Conservation (phyloP, 2,797 vertebrate species). For the Emydoidea blandingii region DNA sequence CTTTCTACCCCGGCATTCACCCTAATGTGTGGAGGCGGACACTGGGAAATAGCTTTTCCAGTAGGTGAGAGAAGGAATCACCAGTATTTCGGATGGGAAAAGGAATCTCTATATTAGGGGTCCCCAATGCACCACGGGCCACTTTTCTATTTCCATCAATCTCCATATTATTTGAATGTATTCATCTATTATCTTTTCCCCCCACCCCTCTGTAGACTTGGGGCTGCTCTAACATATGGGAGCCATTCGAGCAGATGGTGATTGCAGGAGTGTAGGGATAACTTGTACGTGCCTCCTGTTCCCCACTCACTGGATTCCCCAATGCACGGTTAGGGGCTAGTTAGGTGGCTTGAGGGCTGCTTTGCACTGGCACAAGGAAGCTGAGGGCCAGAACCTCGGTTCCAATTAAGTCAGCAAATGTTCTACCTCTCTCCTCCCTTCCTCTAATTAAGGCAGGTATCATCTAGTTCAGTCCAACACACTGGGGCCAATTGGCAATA, state of each 20-base stretch:
- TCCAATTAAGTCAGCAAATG: not conserved
- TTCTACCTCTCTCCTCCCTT: not conserved
- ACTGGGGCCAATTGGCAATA: not conserved
- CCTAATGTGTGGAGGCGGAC: not conserved
- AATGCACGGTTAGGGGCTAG: not conserved
- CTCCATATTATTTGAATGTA: not conserved
- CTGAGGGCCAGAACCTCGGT: not conserved
- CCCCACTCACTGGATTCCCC: not conserved
- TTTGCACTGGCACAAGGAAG: not conserved
- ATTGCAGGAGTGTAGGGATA: not conserved
- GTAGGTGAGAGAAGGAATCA: no score
- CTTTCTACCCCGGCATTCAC: not conserved
- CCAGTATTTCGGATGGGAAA: fast-evolving
- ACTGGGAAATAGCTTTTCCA: not conserved
- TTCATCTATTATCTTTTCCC: not conserved
- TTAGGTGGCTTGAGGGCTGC: not conserved
- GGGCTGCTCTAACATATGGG: not conserved
- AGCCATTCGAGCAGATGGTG: not conserved
- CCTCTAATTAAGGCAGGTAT: not conserved
- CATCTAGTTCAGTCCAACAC: not conserved
- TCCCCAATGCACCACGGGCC: not conserved
- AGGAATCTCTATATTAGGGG: not conserved
- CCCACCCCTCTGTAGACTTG: not conserved
- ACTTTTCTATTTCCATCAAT: not conserved
- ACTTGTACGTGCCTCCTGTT: not conserved